Evolutionary conservation across 64 coral and sea anemone genomes (phyloP), one percentile per base, ranked within the genome.

Genomic region (Pocillopora verrucosa): DNA sequence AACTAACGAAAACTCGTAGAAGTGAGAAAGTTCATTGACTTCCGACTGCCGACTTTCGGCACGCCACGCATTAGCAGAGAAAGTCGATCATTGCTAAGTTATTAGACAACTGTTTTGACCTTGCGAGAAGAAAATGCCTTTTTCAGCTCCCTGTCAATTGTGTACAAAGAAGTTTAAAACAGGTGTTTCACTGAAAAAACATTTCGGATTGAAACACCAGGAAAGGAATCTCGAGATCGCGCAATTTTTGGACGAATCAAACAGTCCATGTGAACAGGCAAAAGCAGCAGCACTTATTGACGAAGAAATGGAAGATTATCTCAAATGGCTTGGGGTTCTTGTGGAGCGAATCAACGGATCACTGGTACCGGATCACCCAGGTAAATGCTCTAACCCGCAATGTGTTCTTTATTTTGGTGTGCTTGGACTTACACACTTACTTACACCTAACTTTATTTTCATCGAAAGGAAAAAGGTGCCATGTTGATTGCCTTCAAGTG

Each of bases 311-410:
- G 78, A 60, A 80, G 78, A 80, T 5, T 80, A 80, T 35, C 30
- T 61, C 22, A 80, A 80, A 59, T 80, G 57, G 78, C 15, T 80
- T 20, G 58, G 58, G 57, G 76, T 60, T 22, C 20, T 61, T 4
- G 78, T 80, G 57, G 78, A 80, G 78, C 58, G 12, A 22, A 80
- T 80, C 9, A 80, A 80, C 30, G 56, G 56, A 22, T 80, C 25
- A 22, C 57, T 80, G 19, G 78, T 80, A 59, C 58, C 78, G 4
- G 78, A 80, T 80, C 78, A 80, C 16, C 78, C 78, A 80, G 78
- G 78, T 80, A 80, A 80, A 35, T 76, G 34, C 35, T 45, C 16
- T 4, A 36, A 13, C 16, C 74, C 9, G 26, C 76, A 78, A 78
- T 78, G 37, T 56, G 16, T 58, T 58, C 10, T n/a, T 36, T 81